Evolutionary conservation across 2,888 invertebrate species (phyloP).

Genomic region (Melanophora roralis): DNA sequence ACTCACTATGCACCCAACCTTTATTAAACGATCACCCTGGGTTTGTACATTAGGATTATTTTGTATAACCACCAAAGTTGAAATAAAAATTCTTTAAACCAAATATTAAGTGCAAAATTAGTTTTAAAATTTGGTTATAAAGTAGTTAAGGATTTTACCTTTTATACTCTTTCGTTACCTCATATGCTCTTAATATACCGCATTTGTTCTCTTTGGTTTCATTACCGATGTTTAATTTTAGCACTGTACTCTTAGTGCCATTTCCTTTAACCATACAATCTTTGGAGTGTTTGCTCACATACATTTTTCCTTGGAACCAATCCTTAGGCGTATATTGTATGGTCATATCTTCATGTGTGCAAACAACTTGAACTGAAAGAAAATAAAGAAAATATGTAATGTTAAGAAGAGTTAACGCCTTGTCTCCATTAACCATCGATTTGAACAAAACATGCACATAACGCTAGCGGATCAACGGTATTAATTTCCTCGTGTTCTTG

Average conservation of each 20-base stretch:
- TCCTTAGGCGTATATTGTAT: slow-evolving; percentile 82
- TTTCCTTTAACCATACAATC: slow-evolving; percentile 82
- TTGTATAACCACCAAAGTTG: slow-evolving; percentile 87
- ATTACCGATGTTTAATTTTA: slow-evolving; percentile 74
- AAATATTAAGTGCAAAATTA: no score
- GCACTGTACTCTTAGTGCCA: slow-evolving; percentile 73
- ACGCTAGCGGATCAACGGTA: no score
- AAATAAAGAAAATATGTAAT: no score
- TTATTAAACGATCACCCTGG: slow-evolving; percentile 88
- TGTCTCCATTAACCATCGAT: no score
- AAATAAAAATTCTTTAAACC: slow-evolving; percentile 83
- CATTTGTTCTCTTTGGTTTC: slow-evolving; percentile 75
- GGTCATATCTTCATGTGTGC: slow-evolving; percentile 83
- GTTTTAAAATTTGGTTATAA: no score
- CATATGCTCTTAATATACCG: slow-evolving; percentile 75
- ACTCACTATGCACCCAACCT: slow-evolving; percentile 86
- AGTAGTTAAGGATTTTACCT: no score
- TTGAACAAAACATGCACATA: no score
- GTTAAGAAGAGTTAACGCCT: no score
- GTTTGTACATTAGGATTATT: slow-evolving; percentile 91
- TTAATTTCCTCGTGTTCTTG: no score
- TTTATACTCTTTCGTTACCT: slow-evolving; percentile 73
- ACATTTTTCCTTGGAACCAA: slow-evolving; percentile 85
- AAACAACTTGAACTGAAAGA: slow-evolving; percentile 85
- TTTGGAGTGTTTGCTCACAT: slow-evolving; percentile 88